Base-by-base conservation (phyloP, 2,797 vertebrate genomes). In the Staurois parvus region DNA sequence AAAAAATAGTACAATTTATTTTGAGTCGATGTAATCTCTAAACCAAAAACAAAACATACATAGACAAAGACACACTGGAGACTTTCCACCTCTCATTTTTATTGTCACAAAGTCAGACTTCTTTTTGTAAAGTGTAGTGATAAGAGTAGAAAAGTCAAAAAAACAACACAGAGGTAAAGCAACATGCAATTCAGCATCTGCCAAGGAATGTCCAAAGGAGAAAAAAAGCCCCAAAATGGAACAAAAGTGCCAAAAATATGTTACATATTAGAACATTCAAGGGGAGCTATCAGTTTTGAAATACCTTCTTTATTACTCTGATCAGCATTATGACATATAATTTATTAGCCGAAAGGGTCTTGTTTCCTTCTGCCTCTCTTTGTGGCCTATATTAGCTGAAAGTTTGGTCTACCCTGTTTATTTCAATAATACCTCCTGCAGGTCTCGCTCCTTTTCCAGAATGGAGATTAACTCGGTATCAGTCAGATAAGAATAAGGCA, bases 31-130 rank as follows among this genome's bases (percentile, higher is more conserved):
- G 4, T 1, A 5, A 5, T 45, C 42, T 45, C 42, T 45, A 13
- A 45, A 13, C 1, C 15, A 45, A 45, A 45, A 13, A 45, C 15
- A 37, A 37, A 37, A 37, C 34, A 6, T n/a, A n/a, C n/a, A 15
- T 17, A 17, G 2, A 56, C 21, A 24, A 56, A 56, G 21, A 59
- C 52, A 79, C 64, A 10, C 40, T 21, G 34, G 28, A 11, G 8
- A 64, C 64, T 19, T 72, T 30, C 68, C 34, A 48, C 56, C 59
- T 48, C 74, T 70, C 34, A 78, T 15, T 86, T 37, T 86, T 83
- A 86, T 86, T 86, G 77, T 69, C 30, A 45, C 62, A 37, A 62
- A 17, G 73, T 76, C 37, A 78, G 62, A 74, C 15, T 42, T 69
- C 59, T 74, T 11, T 68, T 24, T 40, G 56, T 62, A 42, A 26